Base-by-base conservation (phyloP, 1,140 invertebrate genomes). In the Muscidifurax raptorellus region DNA sequence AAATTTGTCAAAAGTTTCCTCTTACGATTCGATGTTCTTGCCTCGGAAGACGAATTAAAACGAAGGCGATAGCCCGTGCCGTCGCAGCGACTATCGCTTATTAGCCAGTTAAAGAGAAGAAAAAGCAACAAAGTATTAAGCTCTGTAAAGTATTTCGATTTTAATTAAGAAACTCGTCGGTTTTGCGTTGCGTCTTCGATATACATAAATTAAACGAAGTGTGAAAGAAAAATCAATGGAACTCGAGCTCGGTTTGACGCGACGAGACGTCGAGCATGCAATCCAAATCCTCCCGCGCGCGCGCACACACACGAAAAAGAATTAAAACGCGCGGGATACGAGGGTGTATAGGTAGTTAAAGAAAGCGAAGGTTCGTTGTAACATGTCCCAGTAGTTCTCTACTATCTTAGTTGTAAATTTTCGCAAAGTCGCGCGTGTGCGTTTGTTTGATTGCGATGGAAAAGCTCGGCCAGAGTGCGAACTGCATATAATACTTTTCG, bases 391-490 rank as follows among this genome's bases (percentile, higher is more conserved):
- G 83, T 90, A 87, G 90, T 89, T 89, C 90, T 90, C 86, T 90
- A 89, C 87, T 90, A 87, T 87, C 87, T 89, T 90, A 89, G 88
- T 89, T 91, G 90, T 90, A 90, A 90, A 90, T 90, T 91, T 88
- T 88, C 6, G 86, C 87, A 86, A 85, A 86, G 67, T 86, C 80
- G 79, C 87, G 80, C 44, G 80, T 85, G 75, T 82, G 86, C 85
- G 71, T 86, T 79, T 87, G 66, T 81, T 40, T n/a, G n/a, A n/a
- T n/a, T 64, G 28, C 59, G 36, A 28, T 80, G 40, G 44, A 77
- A 69, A 85, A 79, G 28, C 74, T 81, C 75, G 78, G 75, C 64
- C 15, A 77, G 47, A 59, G 52, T 59, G 52, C 52, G 75, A 84
- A 40, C n/a, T 83, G 10, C 36, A 40, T 40, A 40, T 9, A 9